Evolutionary conservation across 2,888 invertebrate genomes (phyloP).

Genomic region (Cephus pygmeus): DNA sequence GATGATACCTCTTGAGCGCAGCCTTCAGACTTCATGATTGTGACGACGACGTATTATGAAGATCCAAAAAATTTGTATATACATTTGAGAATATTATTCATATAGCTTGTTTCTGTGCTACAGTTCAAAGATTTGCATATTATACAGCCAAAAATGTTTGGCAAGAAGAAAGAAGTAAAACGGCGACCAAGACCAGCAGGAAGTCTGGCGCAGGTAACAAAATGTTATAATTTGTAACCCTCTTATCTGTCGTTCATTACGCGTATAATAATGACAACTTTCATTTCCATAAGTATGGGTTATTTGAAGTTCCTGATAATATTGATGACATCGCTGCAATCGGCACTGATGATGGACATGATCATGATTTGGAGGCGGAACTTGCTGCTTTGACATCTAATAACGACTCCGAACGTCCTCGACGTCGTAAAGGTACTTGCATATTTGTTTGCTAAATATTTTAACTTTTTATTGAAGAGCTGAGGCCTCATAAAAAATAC

Average conservation of each 20-base stretch:
- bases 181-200: conserved; percentile 45
- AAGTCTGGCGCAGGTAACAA: conserved; percentile 54
- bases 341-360: conserved; percentile 72
- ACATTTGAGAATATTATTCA: background rate
- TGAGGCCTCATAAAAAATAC: background rate
- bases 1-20: background rate
- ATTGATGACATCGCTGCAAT: conserved; percentile 71
- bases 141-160: conserved; percentile 45
- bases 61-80: background rate
- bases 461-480: background rate
- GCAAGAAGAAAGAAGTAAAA: conserved; percentile 55
- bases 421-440: conserved; percentile 51
- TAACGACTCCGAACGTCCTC: conserved; percentile 54
- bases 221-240: conserved; percentile 5
- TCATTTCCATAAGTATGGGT: conserved; percentile 73
- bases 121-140: background rate
- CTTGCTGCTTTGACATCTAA: conserved; percentile 76
- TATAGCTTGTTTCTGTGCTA: background rate
- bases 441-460: background rate
- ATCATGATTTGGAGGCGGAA: conserved; percentile 90
- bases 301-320: conserved; percentile 78
- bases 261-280: conserved; percentile 3
- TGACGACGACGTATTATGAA: background rate
- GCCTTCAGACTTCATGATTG: background rate
- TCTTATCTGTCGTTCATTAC: conserved; percentile 7